Base-by-base conservation (phyloP, 1,140 invertebrate genomes). In the Neelides sp. region DNA sequence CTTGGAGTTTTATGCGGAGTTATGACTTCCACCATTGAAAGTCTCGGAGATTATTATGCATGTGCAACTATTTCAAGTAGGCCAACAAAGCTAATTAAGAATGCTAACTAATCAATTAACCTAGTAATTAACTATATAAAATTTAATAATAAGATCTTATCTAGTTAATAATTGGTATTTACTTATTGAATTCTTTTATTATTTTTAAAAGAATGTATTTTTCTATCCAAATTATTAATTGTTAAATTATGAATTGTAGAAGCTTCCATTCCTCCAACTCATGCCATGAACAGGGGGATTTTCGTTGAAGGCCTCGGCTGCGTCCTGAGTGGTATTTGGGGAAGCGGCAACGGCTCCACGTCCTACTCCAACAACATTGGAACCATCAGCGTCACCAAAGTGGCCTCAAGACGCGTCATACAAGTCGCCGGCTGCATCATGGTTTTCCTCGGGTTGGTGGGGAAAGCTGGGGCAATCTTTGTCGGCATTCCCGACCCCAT, bases 1-100 rank as follows among this genome's bases (percentile, higher is more conserved):
- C 66, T 89, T 17, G 86, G 84, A 0, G 85, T 91, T 77, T 58
- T 89, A 32, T 84, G 83, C 2, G 87, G 83, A 0, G 82, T 88
- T 2, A 62, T 91, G 8, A 82, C 85, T 1, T 88, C 85, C 40
- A 82, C 83, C 0, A 80, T 90, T 4, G 86, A 91, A 68, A 87
- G 84, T 1, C 76, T 91, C 37, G 87, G 86, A 60, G 88, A 91
- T 66, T 91, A 91, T 68, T 85, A 84, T 34, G 87, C 86, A 7
- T 84, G 83, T 2, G 83, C 86, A 0, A 75, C 78, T 63, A 80
- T 89, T 75, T 79, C 81, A 50, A 78, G 79, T 80, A 64, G 65
- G 70, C 59, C 24, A 19, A 44, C 19, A 44, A 7, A 8, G 20
- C 15, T 10, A 15, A 5, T 28, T 15, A 4, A 15, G 2, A 47